phyloP scores from a whole-genome alignment of 2,113 vertebrate species.

The Dipodomys spectabilis region DNA sequence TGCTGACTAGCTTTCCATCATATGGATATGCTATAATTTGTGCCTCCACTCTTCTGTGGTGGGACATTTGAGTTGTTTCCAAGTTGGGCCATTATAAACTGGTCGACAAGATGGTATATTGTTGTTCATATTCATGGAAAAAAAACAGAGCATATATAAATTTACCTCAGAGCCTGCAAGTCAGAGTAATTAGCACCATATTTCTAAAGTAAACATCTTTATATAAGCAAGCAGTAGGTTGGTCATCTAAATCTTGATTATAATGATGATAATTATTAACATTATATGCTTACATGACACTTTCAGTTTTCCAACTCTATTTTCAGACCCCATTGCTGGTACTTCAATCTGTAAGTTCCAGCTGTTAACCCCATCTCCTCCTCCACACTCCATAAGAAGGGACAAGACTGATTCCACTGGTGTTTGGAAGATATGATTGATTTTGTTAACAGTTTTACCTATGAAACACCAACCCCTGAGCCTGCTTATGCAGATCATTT shows the following conservation, averaged over 20 bases:
- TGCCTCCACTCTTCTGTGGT: not conserved
- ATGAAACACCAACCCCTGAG: not conserved
- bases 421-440: not conserved
- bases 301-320: not conserved
- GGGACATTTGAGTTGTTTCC: not conserved
- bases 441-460: constrained; percentile 1
- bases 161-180: not conserved
- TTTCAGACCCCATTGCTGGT: not conserved
- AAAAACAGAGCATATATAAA: not conserved
- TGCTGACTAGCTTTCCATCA: not conserved
- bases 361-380: not conserved
- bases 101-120: not conserved
- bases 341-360: not conserved
- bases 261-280: constrained; percentile 8
- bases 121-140: constrained; percentile 25
- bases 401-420: not conserved
- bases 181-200: constrained; percentile 6
- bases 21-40: not conserved
- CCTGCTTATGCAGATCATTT: constrained; percentile 56
- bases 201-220: constrained; percentile 41
- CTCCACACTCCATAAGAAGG: not conserved
- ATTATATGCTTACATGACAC: not conserved
- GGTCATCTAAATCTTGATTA: not conserved
- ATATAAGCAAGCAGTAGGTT: not conserved
- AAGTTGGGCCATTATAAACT: not conserved